These are phyloP conservation scores for Yponomeuta cagnagella DNA, from an alignment of 2,888 invertebrate species.

Conservation along the genomic window DNA sequence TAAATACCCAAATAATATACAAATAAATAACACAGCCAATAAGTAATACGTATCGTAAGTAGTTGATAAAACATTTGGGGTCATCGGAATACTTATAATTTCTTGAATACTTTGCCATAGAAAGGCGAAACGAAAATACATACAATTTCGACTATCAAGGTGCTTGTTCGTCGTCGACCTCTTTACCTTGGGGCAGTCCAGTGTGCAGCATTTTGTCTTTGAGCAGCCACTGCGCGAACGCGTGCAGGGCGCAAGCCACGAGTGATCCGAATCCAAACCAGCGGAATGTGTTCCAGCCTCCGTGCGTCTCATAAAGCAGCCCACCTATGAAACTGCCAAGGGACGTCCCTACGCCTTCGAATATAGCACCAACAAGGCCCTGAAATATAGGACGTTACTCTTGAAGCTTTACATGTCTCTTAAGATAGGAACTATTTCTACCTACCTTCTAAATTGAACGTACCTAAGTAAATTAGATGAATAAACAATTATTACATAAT, in stretches of 20 bases:
- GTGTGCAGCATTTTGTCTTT: slow-evolving; percentile 30
- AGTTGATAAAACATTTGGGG: no score
- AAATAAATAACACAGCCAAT: no score
- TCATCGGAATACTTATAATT: no score
- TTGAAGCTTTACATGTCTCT: no score
- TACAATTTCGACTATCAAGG: background rate
- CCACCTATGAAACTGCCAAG: slow-evolving; percentile 88
- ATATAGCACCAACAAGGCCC: slow-evolving; percentile 90
- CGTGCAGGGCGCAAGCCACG: slow-evolving; percentile 75
- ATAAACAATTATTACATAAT: no score
- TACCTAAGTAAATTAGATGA: no score
- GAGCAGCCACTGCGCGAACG: slow-evolving; percentile 60
- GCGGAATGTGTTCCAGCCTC: slow-evolving; percentile 81
- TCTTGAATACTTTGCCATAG: no score
- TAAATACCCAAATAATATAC: no score
- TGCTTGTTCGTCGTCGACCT: background rate
- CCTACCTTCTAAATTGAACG: no score
- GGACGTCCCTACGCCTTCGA: slow-evolving; percentile 90
- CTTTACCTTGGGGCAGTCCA: slow-evolving; percentile 8
- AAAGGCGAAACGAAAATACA: background rate
- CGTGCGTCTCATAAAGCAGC: slow-evolving; percentile 76
- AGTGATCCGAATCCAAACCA: slow-evolving; percentile 83
- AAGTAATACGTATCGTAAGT: no score
- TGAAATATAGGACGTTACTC: slow-evolving; percentile 41
- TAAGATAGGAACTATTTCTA: no score